Percentiles rank a stretch among this genome's conserved stretches.
Evolutionary conservation across 2,797 vertebrate species (phyloP).

Genomic region (Taenioides sp.): DNA sequence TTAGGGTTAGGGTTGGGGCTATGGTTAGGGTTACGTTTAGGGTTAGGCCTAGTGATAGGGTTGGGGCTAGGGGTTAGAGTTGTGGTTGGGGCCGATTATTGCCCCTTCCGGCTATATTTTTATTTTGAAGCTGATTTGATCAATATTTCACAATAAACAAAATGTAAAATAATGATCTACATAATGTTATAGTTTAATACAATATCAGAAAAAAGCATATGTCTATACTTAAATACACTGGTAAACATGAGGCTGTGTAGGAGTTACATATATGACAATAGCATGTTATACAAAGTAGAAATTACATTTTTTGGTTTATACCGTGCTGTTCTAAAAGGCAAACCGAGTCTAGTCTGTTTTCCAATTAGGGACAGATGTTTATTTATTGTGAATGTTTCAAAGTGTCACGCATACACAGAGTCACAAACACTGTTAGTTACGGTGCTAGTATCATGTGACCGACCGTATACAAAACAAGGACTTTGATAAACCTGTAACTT

Average conservation of each 20-base stretch:
- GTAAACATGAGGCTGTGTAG: not conserved
- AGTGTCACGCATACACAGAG: not conserved
- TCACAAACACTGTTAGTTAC: constrained; percentile 10
- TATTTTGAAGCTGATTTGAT: not conserved
- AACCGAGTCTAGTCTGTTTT: not conserved
- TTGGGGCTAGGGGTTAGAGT: no score
- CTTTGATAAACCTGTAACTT: not conserved
- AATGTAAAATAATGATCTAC: not conserved
- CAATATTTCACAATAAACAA: not conserved
- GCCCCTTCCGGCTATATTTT: no score
- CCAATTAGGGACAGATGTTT: not conserved
- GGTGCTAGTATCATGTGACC: constrained; percentile 27
- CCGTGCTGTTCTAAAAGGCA: no score
- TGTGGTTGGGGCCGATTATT: no score
- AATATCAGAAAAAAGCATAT: not conserved
- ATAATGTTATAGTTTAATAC: not conserved
- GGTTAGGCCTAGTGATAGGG: no score
- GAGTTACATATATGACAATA: not conserved
- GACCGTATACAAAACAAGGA: constrained; percentile 8
- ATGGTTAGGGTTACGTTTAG: no score
- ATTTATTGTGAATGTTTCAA: not conserved
- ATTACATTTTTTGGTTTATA: not conserved
- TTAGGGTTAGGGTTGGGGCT: no score
- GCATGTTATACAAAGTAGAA: not conserved
- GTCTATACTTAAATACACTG: no score